These are phyloP conservation scores for Genyomyrus donnyi DNA, from an alignment of 2,113 vertebrate species.

Conservation along the genomic window DNA sequence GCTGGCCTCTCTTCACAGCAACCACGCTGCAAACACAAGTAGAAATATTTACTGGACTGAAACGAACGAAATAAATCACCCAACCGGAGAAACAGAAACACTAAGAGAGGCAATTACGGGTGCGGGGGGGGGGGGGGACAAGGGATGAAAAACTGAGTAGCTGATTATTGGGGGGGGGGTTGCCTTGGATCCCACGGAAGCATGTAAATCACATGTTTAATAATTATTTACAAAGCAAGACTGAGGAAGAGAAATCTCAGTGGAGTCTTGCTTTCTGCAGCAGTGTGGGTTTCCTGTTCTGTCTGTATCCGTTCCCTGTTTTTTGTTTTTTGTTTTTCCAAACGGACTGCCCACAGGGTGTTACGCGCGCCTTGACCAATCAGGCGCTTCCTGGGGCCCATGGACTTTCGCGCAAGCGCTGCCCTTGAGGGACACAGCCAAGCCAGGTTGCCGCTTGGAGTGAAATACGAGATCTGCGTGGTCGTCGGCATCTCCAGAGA, in stretches of 20 bases:
- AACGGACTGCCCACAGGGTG: neutral
- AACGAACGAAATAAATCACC: slow-evolving; percentile 13
- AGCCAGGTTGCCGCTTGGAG: neutral
- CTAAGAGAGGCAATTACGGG: neutral
- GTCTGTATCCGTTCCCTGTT: neutral
- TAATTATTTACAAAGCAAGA: neutral
- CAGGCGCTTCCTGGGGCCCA: neutral
- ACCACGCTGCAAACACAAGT: neutral
- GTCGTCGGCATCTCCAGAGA: neutral
- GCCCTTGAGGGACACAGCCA: neutral
- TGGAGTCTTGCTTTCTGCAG: neutral
- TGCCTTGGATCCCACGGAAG: neutral
- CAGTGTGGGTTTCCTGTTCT: neutral
- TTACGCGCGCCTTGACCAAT: neutral
- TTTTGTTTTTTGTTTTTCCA: neutral
- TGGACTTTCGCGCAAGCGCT: neutral
- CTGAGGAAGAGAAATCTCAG: neutral
- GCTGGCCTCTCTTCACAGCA: neutral
- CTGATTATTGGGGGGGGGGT: neutral
- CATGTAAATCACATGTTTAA: neutral
- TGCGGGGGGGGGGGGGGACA: too few species aligned
- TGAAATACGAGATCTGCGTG: neutral
- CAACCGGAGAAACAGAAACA: neutral
- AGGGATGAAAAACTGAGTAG: neutral
- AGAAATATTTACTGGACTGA: slow-evolving; percentile 17